phyloP scores from a whole-genome alignment of 2,113 vertebrate genomes.

The Sisor rabdophorus region DNA sequence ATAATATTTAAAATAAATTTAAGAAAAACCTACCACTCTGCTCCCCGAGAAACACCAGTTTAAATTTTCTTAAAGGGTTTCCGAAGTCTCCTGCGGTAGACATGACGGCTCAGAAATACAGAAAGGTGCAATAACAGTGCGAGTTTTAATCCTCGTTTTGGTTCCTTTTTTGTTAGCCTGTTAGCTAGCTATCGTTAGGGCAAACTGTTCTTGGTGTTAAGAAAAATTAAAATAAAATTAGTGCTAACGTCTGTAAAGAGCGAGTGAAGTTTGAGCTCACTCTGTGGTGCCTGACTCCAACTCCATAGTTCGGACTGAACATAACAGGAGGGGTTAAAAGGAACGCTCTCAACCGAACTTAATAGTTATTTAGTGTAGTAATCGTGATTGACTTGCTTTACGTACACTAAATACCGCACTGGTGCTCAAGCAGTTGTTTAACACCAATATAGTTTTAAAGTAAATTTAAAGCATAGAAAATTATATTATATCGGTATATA shows the following conservation, averaged over 20 bases:
- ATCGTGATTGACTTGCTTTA: constrained; percentile 27
- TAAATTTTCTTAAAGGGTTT: constrained; percentile 73
- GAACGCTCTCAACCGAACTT: constrained; percentile 23
- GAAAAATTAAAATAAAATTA: background rate
- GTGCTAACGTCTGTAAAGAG: background rate
- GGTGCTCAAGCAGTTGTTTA: background rate
- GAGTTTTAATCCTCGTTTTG: background rate
- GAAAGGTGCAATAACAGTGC: background rate
- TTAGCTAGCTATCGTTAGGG: background rate
- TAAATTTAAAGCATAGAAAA: background rate
- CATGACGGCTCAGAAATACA: constrained; percentile 58
- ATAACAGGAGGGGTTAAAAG: constrained; percentile 16
- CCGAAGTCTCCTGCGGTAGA: constrained; percentile 73
- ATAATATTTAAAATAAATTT: background rate
- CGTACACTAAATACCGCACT: background rate
- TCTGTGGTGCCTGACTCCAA: constrained; percentile 9
- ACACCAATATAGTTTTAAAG: background rate
- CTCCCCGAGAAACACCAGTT: constrained; percentile 73
- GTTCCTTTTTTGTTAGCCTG: background rate
- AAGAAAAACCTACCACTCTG: constrained; percentile 67
- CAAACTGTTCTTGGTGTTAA: background rate
- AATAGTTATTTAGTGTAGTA: background rate
- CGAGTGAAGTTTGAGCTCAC: constrained; percentile 17
- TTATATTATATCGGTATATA: background rate
- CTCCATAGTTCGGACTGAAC: constrained; percentile 34